Conservation (phyloP, 2,113 vertebrate genomes). For the Pluvialis apricaria region DNA sequence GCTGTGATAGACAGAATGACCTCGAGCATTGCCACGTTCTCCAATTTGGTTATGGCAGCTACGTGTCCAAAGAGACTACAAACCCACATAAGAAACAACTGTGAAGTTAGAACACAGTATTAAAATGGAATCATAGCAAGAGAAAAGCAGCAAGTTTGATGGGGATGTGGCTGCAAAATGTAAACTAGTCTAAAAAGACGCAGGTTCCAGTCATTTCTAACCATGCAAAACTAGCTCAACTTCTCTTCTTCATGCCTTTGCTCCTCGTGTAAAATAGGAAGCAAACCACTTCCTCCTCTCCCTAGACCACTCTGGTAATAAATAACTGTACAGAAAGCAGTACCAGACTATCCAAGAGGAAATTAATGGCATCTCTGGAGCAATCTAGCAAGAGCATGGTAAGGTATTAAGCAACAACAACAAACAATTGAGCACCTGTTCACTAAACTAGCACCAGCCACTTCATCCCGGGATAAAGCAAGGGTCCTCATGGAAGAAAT, state of each 20-base stretch:
- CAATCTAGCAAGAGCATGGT: background rate
- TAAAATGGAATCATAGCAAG: background rate
- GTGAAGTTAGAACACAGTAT: background rate
- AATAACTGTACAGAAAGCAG: background rate
- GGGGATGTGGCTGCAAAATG: background rate
- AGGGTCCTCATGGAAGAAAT: background rate
- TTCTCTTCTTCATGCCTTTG: background rate
- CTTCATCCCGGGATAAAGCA: background rate
- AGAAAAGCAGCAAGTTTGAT: background rate
- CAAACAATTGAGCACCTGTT: background rate
- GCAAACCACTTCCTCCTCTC: slow-evolving; percentile 36
- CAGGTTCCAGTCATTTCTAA: slow-evolving; percentile 4
- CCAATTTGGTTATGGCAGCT: accelerated
- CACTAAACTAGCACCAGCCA: background rate
- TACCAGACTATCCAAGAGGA: background rate
- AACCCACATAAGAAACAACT: background rate
- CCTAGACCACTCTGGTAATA: background rate
- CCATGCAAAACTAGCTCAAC: background rate
- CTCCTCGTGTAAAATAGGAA: slow-evolving; percentile 14
- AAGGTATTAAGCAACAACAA: background rate
- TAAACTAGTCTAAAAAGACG: slow-evolving; percentile 8
- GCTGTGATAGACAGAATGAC: background rate
- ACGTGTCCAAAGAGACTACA: background rate
- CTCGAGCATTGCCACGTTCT: accelerated
- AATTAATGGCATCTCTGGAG: background rate